phyloP scores from a whole-genome alignment of 2,888 invertebrate genomes.

The Cerastis leucographa region DNA sequence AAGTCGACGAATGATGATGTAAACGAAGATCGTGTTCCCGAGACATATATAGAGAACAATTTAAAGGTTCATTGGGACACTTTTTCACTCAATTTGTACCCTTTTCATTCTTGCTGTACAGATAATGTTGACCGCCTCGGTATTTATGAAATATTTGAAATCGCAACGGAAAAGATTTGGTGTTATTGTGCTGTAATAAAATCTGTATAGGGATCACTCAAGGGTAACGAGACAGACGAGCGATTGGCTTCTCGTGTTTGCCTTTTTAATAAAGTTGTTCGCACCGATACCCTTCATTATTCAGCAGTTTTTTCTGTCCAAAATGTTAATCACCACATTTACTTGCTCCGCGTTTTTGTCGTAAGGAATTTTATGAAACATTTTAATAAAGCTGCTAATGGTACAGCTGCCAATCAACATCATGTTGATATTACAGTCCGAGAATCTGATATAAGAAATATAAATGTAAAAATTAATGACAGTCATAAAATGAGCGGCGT shows the following conservation, averaged over 20 bases:
- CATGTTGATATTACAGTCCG: slow-evolving; percentile 72
- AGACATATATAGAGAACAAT: slow-evolving; percentile 80
- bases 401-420: slow-evolving; percentile 78
- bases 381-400: slow-evolving; percentile 83
- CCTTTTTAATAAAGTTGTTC: slow-evolving; percentile 86
- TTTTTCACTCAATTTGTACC: slow-evolving; percentile 83
- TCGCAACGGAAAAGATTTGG: slow-evolving; percentile 69
- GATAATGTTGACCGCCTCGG: slow-evolving; percentile 64
- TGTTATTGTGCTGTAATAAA: slow-evolving; percentile 73
- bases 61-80: slow-evolving; percentile 81
- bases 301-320: slow-evolving; percentile 78
- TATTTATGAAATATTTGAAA: slow-evolving; percentile 71
- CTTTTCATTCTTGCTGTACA: slow-evolving; percentile 75
- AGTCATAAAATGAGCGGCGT: slow-evolving; percentile 72
- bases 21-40: slow-evolving; percentile 76
- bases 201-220: slow-evolving; percentile 76
- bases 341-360: slow-evolving; percentile 77
- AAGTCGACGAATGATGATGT: slow-evolving; percentile 76
- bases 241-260: slow-evolving; percentile 79
- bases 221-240: slow-evolving; percentile 79
- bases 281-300: slow-evolving; percentile 84
- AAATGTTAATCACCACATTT: slow-evolving; percentile 86
- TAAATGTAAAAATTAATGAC: slow-evolving; percentile 72
- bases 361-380: slow-evolving; percentile 78
- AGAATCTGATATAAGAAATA: slow-evolving; percentile 69